phyloP scores from a whole-genome alignment of 2,113 vertebrate genomes.

The Heterochromis multidens region DNA sequence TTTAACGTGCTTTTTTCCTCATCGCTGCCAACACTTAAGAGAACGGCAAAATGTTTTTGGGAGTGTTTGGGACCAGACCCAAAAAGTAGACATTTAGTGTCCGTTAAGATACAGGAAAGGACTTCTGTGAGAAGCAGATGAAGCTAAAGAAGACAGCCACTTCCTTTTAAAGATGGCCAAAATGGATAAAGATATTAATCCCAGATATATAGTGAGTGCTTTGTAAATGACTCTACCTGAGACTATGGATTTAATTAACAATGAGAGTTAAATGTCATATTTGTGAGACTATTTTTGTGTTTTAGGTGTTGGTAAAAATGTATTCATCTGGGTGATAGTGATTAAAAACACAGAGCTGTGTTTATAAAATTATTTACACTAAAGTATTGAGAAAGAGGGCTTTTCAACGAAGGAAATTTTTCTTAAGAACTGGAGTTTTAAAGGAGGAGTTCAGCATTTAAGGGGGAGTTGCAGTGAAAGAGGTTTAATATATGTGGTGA shows the following conservation, averaged over 20 bases:
- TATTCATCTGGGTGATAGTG: constrained; percentile 36
- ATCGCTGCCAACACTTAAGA: constrained; percentile 75
- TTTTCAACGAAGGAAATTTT: constrained; percentile 8
- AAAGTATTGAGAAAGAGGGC: constrained; percentile 39
- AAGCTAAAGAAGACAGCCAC: not conserved
- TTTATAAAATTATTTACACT: constrained; percentile 47
- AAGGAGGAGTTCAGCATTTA: not conserved
- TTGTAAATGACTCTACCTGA: not conserved
- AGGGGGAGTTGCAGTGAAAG: not conserved
- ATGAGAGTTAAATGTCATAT: constrained; percentile 11
- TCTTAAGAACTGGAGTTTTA: not conserved
- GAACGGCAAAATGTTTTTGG: constrained; percentile 38
- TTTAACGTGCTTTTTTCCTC: constrained; percentile 82
- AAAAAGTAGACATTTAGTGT: not conserved
- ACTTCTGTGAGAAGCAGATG: not conserved
- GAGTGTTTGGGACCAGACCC: constrained; percentile 54
- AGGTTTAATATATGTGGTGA: not conserved
- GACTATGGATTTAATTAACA: constrained; percentile 3
- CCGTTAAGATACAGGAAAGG: constrained; percentile 5
- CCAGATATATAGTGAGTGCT: not conserved
- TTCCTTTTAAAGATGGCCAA: not conserved
- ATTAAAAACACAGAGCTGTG: constrained; percentile 14
- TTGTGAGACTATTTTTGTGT: constrained; percentile 30
- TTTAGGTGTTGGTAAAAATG: constrained; percentile 46
- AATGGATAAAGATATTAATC: not conserved